phyloP scores from a whole-genome alignment of 2,113 vertebrate species.

The Dissostichus mawsoni region DNA sequence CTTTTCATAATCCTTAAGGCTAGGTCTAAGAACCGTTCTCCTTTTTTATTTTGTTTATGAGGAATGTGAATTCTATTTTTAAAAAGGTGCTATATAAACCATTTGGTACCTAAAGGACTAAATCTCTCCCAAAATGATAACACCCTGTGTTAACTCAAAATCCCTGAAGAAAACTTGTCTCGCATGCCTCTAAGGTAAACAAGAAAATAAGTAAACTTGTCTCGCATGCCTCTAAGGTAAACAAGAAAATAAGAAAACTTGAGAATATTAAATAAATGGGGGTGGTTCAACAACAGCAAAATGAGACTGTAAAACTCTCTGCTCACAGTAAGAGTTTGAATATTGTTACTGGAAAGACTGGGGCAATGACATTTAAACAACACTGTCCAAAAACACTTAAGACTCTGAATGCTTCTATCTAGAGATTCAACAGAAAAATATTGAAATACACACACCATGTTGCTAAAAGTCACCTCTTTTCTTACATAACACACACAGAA shows the following conservation, averaged over 20 bases:
- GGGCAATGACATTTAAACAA: background rate
- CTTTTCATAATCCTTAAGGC: background rate
- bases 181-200: no score
- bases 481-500: slow-evolving; percentile 15
- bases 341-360: background rate
- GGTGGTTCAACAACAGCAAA: no score
- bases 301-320: no score
- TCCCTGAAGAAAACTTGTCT: no score
- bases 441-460: background rate
- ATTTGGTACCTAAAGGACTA: background rate
- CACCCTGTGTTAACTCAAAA: no score
- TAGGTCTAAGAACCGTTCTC: background rate
- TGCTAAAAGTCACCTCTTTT: background rate
- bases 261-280: no score
- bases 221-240: no score
- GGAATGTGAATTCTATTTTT: no score
- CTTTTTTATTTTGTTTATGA: background rate
- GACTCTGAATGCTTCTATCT: background rate
- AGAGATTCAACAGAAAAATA: background rate
- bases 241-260: no score
- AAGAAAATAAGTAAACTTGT: no score
- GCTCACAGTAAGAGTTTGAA: no score
- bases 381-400: background rate
- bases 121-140: no score
- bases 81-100: background rate